Evolutionary conservation across 2,888 invertebrate genomes (phyloP), one percentile per base, ranked within the genome.

Genomic region (Endomychus coccineus): DNA sequence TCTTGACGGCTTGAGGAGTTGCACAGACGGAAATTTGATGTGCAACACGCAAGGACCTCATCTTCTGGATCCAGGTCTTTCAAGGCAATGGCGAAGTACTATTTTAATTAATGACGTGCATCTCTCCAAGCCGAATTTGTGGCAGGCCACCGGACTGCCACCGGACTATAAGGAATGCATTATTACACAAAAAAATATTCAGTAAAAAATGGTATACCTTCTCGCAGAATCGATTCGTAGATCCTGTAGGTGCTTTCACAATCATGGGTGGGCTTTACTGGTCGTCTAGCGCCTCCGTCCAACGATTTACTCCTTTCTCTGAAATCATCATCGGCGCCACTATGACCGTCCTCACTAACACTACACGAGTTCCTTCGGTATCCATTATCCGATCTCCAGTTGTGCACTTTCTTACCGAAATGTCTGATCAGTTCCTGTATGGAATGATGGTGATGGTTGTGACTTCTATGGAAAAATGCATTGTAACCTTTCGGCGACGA

Each of bases 231-330:
- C 48, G 75, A 73, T 48, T 88, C 85, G 62, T 78, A 88, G 54
- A 88, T 86, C 59, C 78, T 74, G 59, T 88, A 88, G 3, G 86
- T 87, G 5, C 84, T 75, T 33, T 81, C 86, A 58, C 86, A 85
- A 58, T 88, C 87, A 42, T 76, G 74, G n/a, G 79, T 67, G 39
- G 74, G 65, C n/a, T 48, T 49, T 19, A 41, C 33, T 40, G 71
- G 71, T 47, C 70, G 66, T 24, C 71, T 63, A 35, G 71, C 72
- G 3, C 67, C 64, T 21, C 73, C 73, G 59, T 87, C 88, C 49
- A 87, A 68, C 30, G 86, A 86, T 58, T 85, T 85, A 24, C 86
- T 86, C 28, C 88, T 71, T 27, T 75, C 76, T 11, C 88, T 71
- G 57, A 86, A 87, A 52, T 80, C 81, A 22, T 78, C 78, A 58